Percentiles rank a stretch among this genome's conserved stretches.
Evolutionary conservation across 2,113 vertebrate genomes (phyloP).

Genomic region (Zonotrichia leucophrys): DNA sequence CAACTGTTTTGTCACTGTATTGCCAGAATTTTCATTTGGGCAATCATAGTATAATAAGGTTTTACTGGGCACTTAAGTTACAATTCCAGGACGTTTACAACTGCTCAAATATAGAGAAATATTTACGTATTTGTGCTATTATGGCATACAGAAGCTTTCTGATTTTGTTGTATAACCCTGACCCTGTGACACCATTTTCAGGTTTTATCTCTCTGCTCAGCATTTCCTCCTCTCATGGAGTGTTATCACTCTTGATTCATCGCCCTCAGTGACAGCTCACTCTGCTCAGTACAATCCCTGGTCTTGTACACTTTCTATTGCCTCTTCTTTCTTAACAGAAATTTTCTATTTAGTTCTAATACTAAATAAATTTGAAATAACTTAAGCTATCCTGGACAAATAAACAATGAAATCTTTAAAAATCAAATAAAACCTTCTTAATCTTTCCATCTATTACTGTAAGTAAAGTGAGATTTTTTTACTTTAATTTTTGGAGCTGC

Average conservation of each 20-base stretch:
- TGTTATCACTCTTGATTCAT: not conserved
- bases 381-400: not conserved
- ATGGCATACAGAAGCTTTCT: not conserved
- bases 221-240: not conserved
- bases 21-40: not conserved
- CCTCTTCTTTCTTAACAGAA: conserved; percentile 7
- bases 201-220: conserved; percentile 20
- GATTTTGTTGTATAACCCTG: conserved; percentile 20
- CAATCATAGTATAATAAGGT: not conserved
- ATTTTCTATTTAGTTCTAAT: not conserved
- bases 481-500: conserved; percentile 1
- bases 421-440: not conserved
- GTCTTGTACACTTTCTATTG: not conserved
- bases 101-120: not conserved
- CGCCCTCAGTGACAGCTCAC: not conserved
- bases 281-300: not conserved
- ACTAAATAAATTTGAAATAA: not conserved
- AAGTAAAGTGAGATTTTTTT: conserved; percentile 17
- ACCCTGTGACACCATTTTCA: conserved; percentile 1
- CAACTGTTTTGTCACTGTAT: not conserved
- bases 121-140: not conserved
- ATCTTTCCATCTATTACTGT: not conserved
- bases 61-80: not conserved
- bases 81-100: not conserved
- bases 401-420: conserved; percentile 5